phyloP scores from a whole-genome alignment of 37 sponge, comb jelly and placozoan species.

The Hexactinellida sp. region DNA sequence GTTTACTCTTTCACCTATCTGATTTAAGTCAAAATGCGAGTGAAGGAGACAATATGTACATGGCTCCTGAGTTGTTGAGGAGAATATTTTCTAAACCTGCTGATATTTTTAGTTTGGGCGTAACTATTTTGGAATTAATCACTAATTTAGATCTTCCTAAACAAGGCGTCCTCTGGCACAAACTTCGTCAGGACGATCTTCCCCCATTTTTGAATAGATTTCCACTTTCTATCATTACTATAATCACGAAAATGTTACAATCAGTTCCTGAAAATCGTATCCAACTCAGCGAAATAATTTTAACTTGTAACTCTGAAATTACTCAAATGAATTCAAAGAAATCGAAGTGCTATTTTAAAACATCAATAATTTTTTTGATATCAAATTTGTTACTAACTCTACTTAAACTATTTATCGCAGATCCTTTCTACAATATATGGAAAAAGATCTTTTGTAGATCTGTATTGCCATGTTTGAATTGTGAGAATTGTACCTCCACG shows the following conservation, averaged over 20 bases:
- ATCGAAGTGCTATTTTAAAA: too few species aligned
- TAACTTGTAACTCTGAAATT: neutral
- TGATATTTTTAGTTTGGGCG: constrained; percentile 3
- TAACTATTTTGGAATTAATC: neutral
- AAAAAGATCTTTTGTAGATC: too few species aligned
- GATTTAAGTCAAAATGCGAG: neutral
- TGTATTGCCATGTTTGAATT: too few species aligned
- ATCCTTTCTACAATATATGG: too few species aligned
- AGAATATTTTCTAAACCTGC: neutral
- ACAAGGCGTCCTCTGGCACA: neutral
- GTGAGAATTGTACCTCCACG: too few species aligned
- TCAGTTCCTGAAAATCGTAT: neutral
- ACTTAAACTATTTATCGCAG: too few species aligned
- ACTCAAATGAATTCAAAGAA: too few species aligned
- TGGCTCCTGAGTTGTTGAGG: neutral
- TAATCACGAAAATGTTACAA: neutral
- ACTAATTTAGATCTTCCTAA: neutral
- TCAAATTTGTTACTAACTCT: too few species aligned
- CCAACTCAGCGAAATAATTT: neutral
- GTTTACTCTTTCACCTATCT: neutral
- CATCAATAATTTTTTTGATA: too few species aligned
- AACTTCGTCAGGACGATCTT: neutral
- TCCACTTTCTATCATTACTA: neutral
- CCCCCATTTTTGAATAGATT: neutral
- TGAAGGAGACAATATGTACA: neutral